Evolutionary conservation across 2,113 vertebrate genomes (phyloP).

Genomic region (Oxyura jamaicensis): DNA sequence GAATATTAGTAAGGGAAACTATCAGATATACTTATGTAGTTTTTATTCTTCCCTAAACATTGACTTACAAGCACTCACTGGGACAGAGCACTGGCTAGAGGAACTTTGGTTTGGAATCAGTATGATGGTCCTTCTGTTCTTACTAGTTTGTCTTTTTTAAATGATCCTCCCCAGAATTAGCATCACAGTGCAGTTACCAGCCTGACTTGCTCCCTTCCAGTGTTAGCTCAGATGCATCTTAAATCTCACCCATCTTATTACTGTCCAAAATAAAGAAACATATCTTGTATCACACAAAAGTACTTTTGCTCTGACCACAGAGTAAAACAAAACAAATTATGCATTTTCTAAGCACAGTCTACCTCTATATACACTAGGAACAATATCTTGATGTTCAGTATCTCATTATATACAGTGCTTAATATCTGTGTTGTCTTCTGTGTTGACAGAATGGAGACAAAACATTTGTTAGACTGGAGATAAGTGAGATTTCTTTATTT

Average conservation of each 20-base stretch:
- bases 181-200: neutral
- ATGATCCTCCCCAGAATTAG: neutral
- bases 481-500: constrained; percentile 25
- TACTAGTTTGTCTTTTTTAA: neutral
- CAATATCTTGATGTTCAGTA: constrained; percentile 32
- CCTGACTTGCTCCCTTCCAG: neutral
- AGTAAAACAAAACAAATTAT: neutral
- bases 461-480: neutral
- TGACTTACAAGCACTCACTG: neutral
- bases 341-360: constrained; percentile 3
- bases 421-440: neutral
- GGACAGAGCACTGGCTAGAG: neutral
- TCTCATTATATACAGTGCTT: constrained; percentile 26
- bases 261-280: constrained; percentile 11
- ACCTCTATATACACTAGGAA: neutral
- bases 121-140: neutral
- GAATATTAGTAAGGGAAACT: neutral
- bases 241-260: neutral
- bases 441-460: neutral
- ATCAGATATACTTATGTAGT: fast-evolving
- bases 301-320: neutral
- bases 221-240: neutral
- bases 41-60: neutral
- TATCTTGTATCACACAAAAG: neutral
- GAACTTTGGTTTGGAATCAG: neutral